These are phyloP conservation scores for Aleiodes leptofemur DNA, from an alignment of 2,888 invertebrate species.

Conservation along the genomic window DNA sequence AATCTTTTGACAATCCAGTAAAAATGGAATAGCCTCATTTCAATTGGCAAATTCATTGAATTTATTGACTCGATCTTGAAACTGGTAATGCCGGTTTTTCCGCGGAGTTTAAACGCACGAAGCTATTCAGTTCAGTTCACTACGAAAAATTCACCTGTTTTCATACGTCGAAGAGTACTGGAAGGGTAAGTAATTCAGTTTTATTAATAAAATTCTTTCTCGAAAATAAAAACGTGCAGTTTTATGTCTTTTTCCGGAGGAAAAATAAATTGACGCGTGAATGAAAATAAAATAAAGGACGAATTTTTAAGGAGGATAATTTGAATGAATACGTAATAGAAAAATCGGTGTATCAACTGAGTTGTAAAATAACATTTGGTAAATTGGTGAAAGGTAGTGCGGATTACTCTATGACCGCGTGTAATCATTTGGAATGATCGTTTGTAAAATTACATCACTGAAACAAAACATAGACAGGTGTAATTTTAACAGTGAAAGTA, in stretches of 20 bases:
- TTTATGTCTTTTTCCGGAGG: neutral
- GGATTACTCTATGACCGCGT: neutral
- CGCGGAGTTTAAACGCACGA: neutral
- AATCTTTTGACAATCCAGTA: neutral
- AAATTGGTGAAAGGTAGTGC: conserved; percentile 46
- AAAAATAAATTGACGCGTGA: neutral
- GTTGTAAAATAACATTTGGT: neutral
- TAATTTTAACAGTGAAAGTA: neutral
- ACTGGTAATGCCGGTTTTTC: conserved; percentile 38
- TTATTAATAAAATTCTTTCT: neutral
- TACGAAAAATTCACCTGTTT: neutral
- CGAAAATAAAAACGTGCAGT: neutral
- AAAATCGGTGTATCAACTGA: neutral
- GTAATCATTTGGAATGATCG: conserved; percentile 42
- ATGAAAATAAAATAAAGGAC: neutral
- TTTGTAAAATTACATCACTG: conserved; percentile 42
- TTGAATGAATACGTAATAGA: conserved; percentile 12
- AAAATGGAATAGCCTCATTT: neutral
- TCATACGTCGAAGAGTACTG: neutral
- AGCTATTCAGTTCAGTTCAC: conserved; percentile 14
- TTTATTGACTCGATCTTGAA: conserved; percentile 26
- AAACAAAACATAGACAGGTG: neutral
- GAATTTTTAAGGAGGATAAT: neutral
- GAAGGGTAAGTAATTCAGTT: neutral
- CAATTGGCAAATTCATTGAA: neutral